Conservation (phyloP, 2,888 invertebrate species). For the Lordiphosa andalusiaca region DNA sequence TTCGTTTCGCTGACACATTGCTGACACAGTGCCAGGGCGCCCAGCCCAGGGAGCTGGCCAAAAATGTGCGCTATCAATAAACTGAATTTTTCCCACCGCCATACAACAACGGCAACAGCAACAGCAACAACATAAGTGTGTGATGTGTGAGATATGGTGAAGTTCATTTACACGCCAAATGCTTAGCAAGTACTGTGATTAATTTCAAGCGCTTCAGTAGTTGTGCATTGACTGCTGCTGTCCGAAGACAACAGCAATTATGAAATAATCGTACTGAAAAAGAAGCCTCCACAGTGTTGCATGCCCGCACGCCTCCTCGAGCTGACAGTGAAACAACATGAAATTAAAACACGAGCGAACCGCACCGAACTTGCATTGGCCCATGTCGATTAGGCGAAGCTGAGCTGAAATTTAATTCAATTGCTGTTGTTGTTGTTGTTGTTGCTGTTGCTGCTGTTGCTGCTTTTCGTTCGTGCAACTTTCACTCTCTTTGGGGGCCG, state of each 20-base stretch:
- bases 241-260: conserved; percentile 45
- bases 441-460: conserved; percentile 5
- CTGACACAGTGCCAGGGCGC: conserved; percentile 61
- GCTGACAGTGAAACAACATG: conserved; percentile 74
- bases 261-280: conserved; percentile 67
- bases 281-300: conserved; percentile 49
- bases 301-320: conserved; percentile 62
- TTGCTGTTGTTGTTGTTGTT: conserved; percentile 28
- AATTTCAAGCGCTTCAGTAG: conserved; percentile 44
- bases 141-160: conserved; percentile 13
- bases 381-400: conserved; percentile 59
- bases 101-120: too few species aligned
- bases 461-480: conserved; percentile 57
- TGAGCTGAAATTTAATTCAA: conserved; percentile 67
- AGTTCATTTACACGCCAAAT: conserved; percentile 69
- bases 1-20: conserved; percentile 60
- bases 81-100: conserved; percentile 63
- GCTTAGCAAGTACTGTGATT: conserved; percentile 64
- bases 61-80: conserved; percentile 51
- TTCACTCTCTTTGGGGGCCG: conserved; percentile 70
- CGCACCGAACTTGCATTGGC: conserved; percentile 56
- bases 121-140: conserved; percentile 14
- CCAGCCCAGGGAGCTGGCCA: conserved; percentile 33
- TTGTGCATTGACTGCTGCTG: conserved; percentile 57
- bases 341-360: conserved; percentile 70